Evolutionary conservation across 1,140 invertebrate genomes (phyloP).

Genomic region (Drosophila nikananu): DNA sequence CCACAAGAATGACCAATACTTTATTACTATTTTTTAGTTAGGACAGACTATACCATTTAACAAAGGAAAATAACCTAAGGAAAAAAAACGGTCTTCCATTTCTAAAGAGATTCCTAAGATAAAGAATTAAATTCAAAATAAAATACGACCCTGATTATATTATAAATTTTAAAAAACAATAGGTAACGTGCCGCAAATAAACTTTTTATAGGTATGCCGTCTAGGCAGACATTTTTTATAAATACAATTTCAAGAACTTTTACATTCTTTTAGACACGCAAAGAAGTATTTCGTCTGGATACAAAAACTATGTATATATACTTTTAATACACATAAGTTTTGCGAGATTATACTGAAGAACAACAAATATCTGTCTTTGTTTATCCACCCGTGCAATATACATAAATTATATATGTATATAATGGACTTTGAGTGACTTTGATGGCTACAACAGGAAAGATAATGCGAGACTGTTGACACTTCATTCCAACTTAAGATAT

Average conservation of each 20-base stretch:
- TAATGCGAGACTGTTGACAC: slow-evolving; percentile 12
- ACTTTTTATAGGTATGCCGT: slow-evolving; percentile 7
- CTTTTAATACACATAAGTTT: slow-evolving; percentile 3
- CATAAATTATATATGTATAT: slow-evolving; percentile 1
- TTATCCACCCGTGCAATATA: slow-evolving; percentile 12
- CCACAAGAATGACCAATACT: background rate
- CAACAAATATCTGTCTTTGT: slow-evolving; percentile 31
- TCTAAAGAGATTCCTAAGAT: background rate
- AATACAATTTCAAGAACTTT: slow-evolving; percentile 37
- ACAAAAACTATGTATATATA: slow-evolving; percentile 21
- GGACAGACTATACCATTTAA: background rate
- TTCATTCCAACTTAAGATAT: background rate
- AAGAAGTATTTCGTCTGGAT: slow-evolving; percentile 20
- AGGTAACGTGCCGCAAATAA: slow-evolving; percentile 9
- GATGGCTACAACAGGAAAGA: slow-evolving; percentile 1
- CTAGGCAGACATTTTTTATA: slow-evolving; percentile 15
- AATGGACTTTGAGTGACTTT: slow-evolving; percentile 32
- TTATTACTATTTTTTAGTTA: background rate
- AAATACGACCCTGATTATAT: background rate
- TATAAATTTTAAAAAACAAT: slow-evolving; percentile 8
- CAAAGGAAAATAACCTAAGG: background rate
- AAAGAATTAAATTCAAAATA: background rate
- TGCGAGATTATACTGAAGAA: slow-evolving; percentile 21
- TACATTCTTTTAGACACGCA: slow-evolving; percentile 34
- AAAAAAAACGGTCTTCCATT: too few species aligned